Percentiles rank a stretch among this genome's conserved stretches.
phyloP scores from a whole-genome alignment of 2,888 invertebrate species.

The Synergus gifuensis region DNA sequence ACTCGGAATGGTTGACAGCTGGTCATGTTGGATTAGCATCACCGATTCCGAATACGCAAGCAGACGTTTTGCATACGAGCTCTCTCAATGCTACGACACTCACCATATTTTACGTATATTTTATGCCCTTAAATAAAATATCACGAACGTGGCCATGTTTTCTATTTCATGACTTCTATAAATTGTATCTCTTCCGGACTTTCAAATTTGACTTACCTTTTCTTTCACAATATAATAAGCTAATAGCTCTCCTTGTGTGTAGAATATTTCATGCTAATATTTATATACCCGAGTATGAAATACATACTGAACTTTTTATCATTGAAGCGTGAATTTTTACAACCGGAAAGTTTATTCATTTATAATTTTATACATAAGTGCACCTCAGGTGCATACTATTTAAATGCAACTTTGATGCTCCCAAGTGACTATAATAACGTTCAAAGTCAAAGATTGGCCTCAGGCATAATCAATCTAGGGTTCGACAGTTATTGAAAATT shows the following conservation, averaged over 20 bases:
- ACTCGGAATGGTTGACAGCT: slow-evolving; percentile 55
- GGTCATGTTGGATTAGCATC: slow-evolving; percentile 60
- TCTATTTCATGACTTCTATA: slow-evolving; percentile 29
- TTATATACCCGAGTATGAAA: no score
- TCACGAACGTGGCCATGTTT: slow-evolving; percentile 22
- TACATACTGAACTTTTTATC: no score
- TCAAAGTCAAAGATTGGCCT: neutral
- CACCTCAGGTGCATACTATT: neutral
- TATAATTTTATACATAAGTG: neutral
- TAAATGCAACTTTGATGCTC: neutral
- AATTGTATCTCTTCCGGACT: neutral
- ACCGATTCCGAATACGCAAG: slow-evolving; percentile 54
- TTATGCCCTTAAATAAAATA: slow-evolving; percentile 39
- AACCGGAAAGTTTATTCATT: no score
- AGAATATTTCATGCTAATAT: neutral
- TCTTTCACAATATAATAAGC: neutral
- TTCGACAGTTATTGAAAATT: slow-evolving; percentile 65
- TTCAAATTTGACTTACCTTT: neutral
- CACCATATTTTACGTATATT: slow-evolving; percentile 36
- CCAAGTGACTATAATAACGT: neutral
- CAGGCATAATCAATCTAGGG: slow-evolving; percentile 57
- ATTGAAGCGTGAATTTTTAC: no score
- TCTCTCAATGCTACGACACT: slow-evolving; percentile 15
- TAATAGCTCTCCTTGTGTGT: neutral
- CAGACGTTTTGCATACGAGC: slow-evolving; percentile 58